Conservation (phyloP, 2,797 vertebrate genomes). For the Etheostoma perlongum region DNA sequence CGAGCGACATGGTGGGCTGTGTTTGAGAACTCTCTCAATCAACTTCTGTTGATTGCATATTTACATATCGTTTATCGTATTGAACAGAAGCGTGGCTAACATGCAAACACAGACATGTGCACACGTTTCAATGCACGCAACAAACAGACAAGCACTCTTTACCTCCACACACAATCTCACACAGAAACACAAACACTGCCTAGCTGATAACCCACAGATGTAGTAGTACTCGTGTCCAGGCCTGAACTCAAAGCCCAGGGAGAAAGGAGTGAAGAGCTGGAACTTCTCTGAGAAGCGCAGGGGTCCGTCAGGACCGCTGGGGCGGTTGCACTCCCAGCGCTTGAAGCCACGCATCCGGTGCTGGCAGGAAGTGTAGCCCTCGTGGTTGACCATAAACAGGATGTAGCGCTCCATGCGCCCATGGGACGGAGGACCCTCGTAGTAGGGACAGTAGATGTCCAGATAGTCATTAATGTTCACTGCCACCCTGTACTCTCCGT, state of each 20-base stretch:
- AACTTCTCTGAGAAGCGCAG: constrained; percentile 98
- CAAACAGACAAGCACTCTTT: constrained; percentile 20
- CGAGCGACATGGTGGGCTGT: constrained; percentile 23
- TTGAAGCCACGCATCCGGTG: constrained; percentile 96
- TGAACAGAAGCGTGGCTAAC: constrained; percentile 37
- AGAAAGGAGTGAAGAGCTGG: constrained; percentile 98
- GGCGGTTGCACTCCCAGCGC: constrained; percentile 97
- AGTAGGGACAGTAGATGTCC: constrained; percentile 98
- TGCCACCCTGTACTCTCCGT: constrained; percentile 93
- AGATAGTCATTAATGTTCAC: constrained; percentile 98
- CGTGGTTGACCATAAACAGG: constrained; percentile 97
- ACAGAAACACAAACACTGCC: constrained; percentile 23
- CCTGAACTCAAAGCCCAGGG: constrained; percentile 96
- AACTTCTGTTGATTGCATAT: constrained; percentile 75
- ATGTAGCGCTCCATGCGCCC: constrained; percentile 94
- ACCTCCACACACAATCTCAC: background rate
- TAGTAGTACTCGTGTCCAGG: constrained; percentile 98
- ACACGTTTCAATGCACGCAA: background rate
- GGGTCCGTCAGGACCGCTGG: constrained; percentile 92
- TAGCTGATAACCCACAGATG: constrained; percentile 90
- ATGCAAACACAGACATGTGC: constrained; percentile 27
- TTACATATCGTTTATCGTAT: constrained; percentile 72
- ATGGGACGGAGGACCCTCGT: constrained; percentile 90
- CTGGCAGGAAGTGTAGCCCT: constrained; percentile 94
- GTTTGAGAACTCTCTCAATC: constrained; percentile 69